Evolutionary conservation across 2,888 invertebrate genomes (phyloP).

Genomic region (Cataglyphis cursor): DNA sequence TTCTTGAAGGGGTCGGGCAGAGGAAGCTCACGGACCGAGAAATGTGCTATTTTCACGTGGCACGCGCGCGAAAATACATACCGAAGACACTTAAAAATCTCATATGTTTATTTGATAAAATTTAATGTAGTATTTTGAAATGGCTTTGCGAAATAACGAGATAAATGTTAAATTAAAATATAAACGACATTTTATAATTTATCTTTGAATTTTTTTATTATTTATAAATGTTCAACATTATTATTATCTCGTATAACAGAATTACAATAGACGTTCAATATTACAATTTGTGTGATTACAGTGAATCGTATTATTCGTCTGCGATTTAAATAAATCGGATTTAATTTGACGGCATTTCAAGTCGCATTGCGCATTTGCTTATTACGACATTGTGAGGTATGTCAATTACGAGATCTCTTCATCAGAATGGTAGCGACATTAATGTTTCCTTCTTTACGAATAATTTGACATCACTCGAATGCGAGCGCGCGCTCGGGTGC

Average conservation of each 20-base stretch:
- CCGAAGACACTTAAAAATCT: background rate
- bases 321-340: background rate
- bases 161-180: background rate
- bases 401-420: conserved; percentile 39
- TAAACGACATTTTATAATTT: background rate
- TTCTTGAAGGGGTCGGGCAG: background rate
- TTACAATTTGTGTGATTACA: background rate
- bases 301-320: background rate
- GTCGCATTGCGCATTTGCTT: background rate
- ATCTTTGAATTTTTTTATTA: background rate
- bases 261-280: background rate
- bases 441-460: conserved; percentile 43
- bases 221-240: background rate
- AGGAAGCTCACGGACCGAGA: conserved; percentile 24
- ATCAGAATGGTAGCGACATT: conserved; percentile 9
- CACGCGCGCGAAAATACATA: background rate
- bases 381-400: conserved; percentile 8
- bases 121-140: background rate
- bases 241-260: background rate
- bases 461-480: conserved; percentile 40
- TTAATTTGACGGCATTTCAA: background rate
- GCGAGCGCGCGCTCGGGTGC: conserved; percentile 8
- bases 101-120: background rate
- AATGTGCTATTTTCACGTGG: conserved; percentile 34
- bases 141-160: too few species aligned